phyloP scores from a whole-genome alignment of 2,113 vertebrate genomes.

The Thalassoma bifasciatum region DNA sequence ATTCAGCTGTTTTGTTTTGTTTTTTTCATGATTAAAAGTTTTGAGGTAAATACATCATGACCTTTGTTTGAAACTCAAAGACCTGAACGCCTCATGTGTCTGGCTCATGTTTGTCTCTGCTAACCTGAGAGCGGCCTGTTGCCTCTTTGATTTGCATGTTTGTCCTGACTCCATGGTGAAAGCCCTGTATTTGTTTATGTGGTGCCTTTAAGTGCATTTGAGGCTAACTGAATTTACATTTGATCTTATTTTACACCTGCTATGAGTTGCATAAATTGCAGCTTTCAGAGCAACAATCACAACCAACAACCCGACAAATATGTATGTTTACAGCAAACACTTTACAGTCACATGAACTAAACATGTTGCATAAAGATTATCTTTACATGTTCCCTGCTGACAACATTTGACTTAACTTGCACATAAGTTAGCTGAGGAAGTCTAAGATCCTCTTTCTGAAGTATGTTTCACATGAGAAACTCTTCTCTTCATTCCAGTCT shows the following conservation, averaged over 20 bases:
- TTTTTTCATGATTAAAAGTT: too few species aligned
- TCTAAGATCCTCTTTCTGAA: neutral
- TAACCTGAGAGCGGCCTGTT: neutral
- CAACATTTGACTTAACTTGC: neutral
- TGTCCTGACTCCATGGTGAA: neutral
- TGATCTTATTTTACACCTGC: neutral
- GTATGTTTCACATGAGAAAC: neutral
- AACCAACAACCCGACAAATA: neutral
- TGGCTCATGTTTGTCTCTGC: neutral
- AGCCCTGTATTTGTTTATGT: neutral
- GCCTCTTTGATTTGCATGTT: slow-evolving; percentile 15
- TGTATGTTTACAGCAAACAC: neutral
- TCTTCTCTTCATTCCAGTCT: neutral
- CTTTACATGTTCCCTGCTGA: neutral
- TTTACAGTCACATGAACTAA: neutral
- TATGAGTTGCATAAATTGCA: neutral
- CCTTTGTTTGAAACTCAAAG: neutral
- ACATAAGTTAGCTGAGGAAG: neutral
- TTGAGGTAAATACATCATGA: neutral
- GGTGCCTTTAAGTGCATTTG: neutral
- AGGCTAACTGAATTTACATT: neutral
- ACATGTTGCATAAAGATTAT: neutral
- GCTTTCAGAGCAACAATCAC: neutral
- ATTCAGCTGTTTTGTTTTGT: too few species aligned
- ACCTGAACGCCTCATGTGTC: neutral